Base-by-base conservation (phyloP, 1,140 invertebrate species). In the Chionoecetes opilio region DNA sequence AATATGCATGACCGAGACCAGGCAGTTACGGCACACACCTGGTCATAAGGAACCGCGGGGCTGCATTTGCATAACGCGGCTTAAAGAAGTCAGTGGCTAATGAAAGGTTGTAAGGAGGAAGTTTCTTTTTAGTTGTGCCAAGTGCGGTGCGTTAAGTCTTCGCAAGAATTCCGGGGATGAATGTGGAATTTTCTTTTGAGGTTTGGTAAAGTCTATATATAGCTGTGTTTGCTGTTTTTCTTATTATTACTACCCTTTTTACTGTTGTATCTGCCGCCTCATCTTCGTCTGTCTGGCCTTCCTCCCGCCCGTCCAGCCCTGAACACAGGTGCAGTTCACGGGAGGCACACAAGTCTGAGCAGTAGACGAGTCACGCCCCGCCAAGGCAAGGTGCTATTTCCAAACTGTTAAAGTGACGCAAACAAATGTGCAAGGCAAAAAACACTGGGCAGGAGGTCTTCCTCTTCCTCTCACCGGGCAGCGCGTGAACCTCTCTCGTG, bases 11-110 rank as follows among this genome's bases (percentile, higher is more conserved):
- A 26, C 63, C 26, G 21, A 75, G 63, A 75, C 63, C 21, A 75
- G 63, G 63, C 63, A 75, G 63, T 75, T 75, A 75, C 63, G n/a
- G 63, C 63, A n/a, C 63, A 75, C 63, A 75, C 63, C 63, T 75
- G 63, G 63, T 26, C 63, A 75, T 75, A 75, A 17, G 63, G 63
- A 75, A 75, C 63, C 63, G 21, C 63, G n/a, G 63, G 63, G 63
- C 63, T 75, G 26, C 63, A 75, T 75, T 75, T 75, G 63, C 63
- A 75, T 75, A 75, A 75, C 63, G 21, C 63, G 63, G 63, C 63
- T 26, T 75, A 75, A 75, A 75, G 63, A 75, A 75, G 21, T 75
- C 63, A 75, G 63, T 75, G 63, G 63, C 63, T 75, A 75, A 75
- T 75, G 63, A 75, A 75, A 26, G 63, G 63, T 75, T 75, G 21